phyloP scores from a whole-genome alignment of 1,140 invertebrate species.

The Rhagoletis zephyria region DNA sequence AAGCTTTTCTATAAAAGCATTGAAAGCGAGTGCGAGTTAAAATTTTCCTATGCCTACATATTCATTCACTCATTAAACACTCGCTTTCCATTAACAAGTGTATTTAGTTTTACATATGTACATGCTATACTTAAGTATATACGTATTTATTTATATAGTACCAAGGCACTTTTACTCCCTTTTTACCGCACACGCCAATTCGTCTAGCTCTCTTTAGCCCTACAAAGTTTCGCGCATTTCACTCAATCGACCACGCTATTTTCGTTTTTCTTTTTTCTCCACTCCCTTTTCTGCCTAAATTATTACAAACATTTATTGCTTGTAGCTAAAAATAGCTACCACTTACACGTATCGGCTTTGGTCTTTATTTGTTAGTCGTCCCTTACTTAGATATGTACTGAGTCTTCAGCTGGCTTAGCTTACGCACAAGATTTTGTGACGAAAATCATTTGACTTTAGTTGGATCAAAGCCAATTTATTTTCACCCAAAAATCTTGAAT shows the following conservation, averaged over 20 bases:
- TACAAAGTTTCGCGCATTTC: not conserved
- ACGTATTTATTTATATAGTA: no score
- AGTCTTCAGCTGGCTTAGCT: not conserved
- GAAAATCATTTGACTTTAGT: not conserved
- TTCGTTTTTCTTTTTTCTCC: not conserved
- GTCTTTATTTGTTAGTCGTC: not conserved
- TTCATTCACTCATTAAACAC: no score
- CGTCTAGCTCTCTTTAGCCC: not conserved
- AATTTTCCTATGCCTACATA: no score
- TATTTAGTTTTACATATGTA: no score
- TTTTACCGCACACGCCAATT: not conserved
- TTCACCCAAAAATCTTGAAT: no score
- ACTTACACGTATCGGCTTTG: not conserved
- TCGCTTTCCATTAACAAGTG: no score
- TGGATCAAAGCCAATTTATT: not conserved
- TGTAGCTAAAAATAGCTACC: slow-evolving; percentile 20
- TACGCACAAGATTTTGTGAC: not conserved
- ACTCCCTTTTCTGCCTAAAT: not conserved
- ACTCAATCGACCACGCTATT: not conserved
- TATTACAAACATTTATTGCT: not conserved
- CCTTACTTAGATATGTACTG: not conserved
- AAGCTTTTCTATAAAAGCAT: no score
- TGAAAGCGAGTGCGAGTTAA: no score
- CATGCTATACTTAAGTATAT: no score
- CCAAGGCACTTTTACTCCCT: no score